Conservation (phyloP, 2,113 vertebrate genomes). For the Erythrocebus patas region DNA sequence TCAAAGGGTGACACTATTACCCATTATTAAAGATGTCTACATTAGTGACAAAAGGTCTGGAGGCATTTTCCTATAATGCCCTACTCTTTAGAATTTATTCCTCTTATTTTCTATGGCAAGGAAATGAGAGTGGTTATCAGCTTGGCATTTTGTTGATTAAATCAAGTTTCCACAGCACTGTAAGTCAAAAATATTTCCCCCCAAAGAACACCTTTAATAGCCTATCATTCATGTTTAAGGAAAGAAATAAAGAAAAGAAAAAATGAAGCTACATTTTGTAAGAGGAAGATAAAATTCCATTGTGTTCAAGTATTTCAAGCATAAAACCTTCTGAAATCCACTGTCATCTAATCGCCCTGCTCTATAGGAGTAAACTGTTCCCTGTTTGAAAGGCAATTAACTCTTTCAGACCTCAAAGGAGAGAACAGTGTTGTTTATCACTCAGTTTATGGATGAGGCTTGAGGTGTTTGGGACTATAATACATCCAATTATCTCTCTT, state of each 20-base stretch:
- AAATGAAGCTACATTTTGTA: constrained; percentile 49
- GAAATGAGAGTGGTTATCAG: constrained; percentile 47
- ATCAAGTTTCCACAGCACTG: constrained; percentile 34
- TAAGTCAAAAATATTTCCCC: constrained; percentile 57
- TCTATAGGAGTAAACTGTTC: constrained; percentile 30
- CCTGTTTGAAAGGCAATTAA: constrained; percentile 66
- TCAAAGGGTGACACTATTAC: not conserved
- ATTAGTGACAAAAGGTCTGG: not conserved
- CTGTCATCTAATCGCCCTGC: constrained; percentile 41
- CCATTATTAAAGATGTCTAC: not conserved
- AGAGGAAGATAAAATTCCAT: constrained; percentile 64
- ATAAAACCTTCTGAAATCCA: constrained; percentile 55
- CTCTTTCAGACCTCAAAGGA: constrained; percentile 65
- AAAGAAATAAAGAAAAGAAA: constrained; percentile 50
- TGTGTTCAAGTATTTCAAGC: constrained; percentile 49
- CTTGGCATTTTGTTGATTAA: constrained; percentile 63
- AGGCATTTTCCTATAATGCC: not conserved
- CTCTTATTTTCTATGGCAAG: constrained; percentile 54
- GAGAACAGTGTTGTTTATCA: constrained; percentile 34
- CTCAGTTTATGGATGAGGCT: constrained; percentile 21
- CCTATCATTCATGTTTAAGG: constrained; percentile 68
- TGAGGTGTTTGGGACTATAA: constrained; percentile 19
- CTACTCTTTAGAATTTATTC: constrained; percentile 41
- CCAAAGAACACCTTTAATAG: constrained; percentile 49
- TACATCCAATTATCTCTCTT: constrained; percentile 33